Base-by-base conservation (phyloP, 2,888 invertebrate genomes). In the Lumbricus terrestris region DNA sequence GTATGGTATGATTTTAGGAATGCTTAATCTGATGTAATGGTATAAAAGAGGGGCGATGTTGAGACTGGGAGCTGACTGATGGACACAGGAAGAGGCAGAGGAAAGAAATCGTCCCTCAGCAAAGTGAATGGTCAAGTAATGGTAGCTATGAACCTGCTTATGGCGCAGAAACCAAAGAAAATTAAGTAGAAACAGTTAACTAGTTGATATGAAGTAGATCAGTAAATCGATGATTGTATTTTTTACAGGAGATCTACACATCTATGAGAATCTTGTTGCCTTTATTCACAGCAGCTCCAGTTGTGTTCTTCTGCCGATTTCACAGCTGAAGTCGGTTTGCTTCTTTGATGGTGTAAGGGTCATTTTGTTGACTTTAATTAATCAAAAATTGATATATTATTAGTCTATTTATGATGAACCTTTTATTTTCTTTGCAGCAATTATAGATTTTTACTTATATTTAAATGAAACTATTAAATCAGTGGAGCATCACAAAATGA, bases 301-400 rank as follows among this genome's bases (percentile, higher is more conserved):
- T 69, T 91, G 93, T 37, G 91, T 94, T 82, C 90, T 93, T 40
- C 92, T 94, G 42, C 93, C 93, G 47, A 93, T 92, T 89, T 91
- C 92, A 15, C 91, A 92, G 82, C 91, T 94, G 88, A 92, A 91
- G 35, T 91, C 92, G 34, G 90, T 94, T 33, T 91, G 92, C 69
- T 93, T 94, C 54, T 94, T 93, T 93, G 94, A 94, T 93, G 94
- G 93, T 91, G 94, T 94, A 92, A 91, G 94, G 92, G 37, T 69
- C n/a, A n/a, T 69, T 69, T 47, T 23, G 20, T 20, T 47, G 47
- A 69, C 69, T 69, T 54, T 13, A n/a, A 29, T 54, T 13, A n/a
- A 29, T 69, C 69, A 69, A 11, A 29, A 16, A 69, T 15, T 47
- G 47, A 47, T 47, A 47, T 47, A 47, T 42, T 13, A 42, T 42